Conservation (phyloP, 2,113 vertebrate genomes). For the Malurus melanocephalus region DNA sequence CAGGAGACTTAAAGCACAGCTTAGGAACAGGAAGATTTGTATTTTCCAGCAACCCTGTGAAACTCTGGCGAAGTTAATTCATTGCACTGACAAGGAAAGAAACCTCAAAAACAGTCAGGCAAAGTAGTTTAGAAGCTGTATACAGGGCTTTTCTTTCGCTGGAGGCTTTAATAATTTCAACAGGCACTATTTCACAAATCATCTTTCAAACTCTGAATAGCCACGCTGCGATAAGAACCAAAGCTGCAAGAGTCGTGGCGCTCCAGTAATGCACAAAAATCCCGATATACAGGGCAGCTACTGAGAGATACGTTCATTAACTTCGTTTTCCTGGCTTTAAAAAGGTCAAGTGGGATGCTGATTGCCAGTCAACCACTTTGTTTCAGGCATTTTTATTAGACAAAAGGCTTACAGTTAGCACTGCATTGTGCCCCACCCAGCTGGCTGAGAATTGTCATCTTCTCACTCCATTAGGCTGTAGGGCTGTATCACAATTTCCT, state of each 20-base stretch:
- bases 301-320: conserved; percentile 1
- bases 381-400: conserved; percentile 53
- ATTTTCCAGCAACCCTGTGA: background rate
- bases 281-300: background rate
- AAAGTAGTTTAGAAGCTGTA: background rate
- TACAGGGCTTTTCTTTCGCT: background rate
- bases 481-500: background rate
- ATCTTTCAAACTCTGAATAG: background rate
- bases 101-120: background rate
- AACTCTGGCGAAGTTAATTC: conserved; percentile 18
- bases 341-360: conserved; percentile 40
- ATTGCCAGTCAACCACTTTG: conserved; percentile 26
- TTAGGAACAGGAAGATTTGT: conserved; percentile 15
- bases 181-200: background rate
- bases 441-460: conserved; percentile 14
- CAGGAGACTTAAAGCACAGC: conserved; percentile 3
- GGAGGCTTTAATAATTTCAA: background rate
- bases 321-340: background rate
- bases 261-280: background rate
- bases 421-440: conserved; percentile 54
- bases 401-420: conserved; percentile 53
- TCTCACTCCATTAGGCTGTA: conserved; percentile 7
- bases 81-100: background rate
- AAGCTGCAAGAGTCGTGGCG: background rate
- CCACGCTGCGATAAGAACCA: background rate